phyloP scores from a whole-genome alignment of 2,113 vertebrate species.

The Taurulus bubalis region DNA sequence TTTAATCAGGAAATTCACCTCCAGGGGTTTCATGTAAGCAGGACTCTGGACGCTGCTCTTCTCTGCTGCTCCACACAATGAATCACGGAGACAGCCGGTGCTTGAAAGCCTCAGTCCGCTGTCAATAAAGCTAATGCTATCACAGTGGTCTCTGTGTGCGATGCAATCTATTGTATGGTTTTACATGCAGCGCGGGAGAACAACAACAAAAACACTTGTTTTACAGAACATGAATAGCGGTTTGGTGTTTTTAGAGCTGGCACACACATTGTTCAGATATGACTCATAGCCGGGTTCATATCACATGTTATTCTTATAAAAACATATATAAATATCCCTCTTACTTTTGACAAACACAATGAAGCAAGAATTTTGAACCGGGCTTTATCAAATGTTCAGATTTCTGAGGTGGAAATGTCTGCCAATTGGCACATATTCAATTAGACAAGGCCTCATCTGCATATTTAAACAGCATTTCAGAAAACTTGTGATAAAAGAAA shows the following conservation, averaged over 20 bases:
- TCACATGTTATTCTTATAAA: neutral
- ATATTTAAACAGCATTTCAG: neutral
- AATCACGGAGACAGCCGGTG: constrained; percentile 70
- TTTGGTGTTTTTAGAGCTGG: neutral
- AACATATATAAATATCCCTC: neutral
- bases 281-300: neutral
- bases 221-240: constrained; percentile 5
- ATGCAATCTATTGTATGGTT: constrained; percentile 52
- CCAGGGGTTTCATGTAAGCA: constrained; percentile 72
- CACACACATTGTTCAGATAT: neutral
- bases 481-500: neutral
- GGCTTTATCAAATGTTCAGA: neutral
- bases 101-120: constrained; percentile 67
- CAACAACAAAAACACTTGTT: constrained; percentile 20
- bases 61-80: constrained; percentile 70
- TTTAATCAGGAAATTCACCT: constrained; percentile 83
- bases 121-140: constrained; percentile 72
- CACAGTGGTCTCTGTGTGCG: constrained; percentile 54
- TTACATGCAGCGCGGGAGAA: constrained; percentile 20
- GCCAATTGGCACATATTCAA: neutral
- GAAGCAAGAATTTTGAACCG: neutral
- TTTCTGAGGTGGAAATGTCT: neutral
- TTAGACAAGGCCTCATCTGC: neutral
- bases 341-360: neutral
- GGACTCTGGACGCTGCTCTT: constrained; percentile 63